A percentile compares a stretch with the other conserved stretches of the same genome.
phyloP scores from a whole-genome alignment of 2,113 vertebrate genomes.

The Thomomys bottae region DNA sequence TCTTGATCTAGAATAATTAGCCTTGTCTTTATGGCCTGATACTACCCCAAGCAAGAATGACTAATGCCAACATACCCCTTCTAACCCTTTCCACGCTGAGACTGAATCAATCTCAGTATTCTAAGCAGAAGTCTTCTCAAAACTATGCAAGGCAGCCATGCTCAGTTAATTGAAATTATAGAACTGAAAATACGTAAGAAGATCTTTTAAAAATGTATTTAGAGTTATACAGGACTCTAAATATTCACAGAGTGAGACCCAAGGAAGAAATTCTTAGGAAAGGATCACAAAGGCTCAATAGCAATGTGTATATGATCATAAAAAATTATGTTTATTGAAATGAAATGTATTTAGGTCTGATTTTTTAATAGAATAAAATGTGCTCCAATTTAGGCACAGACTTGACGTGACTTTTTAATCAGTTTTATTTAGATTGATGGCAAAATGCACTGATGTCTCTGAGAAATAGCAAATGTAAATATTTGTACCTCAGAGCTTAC shows the following conservation, averaged over 20 bases:
- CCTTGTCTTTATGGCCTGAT: background rate
- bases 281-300: too few relatives aligned
- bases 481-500: too few relatives aligned
- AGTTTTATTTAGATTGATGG: background rate
- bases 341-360: background rate
- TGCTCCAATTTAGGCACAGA: background rate
- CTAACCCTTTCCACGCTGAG: too few relatives aligned
- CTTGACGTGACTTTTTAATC: background rate
- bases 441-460: background rate
- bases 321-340: too few relatives aligned
- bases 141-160: rapidly evolving
- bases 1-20: background rate
- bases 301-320: too few relatives aligned
- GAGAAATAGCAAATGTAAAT: background rate
- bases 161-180: background rate
- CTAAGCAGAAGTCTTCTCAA: background rate
- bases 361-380: background rate
- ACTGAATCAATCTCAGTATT: background rate
- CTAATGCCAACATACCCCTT: background rate
- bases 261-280: too few relatives aligned
- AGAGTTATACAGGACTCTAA: too few relatives aligned
- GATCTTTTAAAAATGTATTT: too few relatives aligned
- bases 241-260: too few relatives aligned
- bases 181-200: background rate
- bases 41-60: background rate